Evolutionary conservation across 2,888 invertebrate genomes (phyloP), one percentile per base, ranked within the genome.

Genomic region (Ophraella communa): DNA sequence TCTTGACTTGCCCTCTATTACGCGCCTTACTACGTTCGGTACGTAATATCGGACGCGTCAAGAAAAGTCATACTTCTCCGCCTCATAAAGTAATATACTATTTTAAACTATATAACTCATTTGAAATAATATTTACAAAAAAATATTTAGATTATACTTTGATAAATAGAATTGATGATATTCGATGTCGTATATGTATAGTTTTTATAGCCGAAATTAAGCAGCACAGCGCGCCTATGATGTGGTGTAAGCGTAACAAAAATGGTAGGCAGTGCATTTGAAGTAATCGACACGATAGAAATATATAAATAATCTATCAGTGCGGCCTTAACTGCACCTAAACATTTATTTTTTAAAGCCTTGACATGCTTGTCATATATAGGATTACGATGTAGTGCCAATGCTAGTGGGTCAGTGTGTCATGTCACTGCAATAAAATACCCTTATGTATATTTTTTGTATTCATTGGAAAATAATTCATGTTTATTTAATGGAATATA

Each of bases 391-490:
- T 69, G 71, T 74, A 70, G 74, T 77, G 74, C 74, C 76, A 76
- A 73, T 77, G 76, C 73, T 75, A 78, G 74, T 80, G 76, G 79
- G 78, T 76, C 71, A 77, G 73, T 78, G 71, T 76, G 77, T 76
- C 78, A 74, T 68, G 72, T n/a, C 14, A 30, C 11, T 23, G 49
- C 45, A 59, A 51, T 35, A 51, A 59, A 39, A 18, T 51, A 39
- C 58, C 21, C 42, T 39, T 51, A 24, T 47, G n/a, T 47, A 23
- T 47, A 21, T 11, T 23, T 47, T 21, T 47, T 23, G 39, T 39
- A 7, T 1, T 39, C 8, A 14, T 39, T 39, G 5, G 7, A 30
- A 39, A 7, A 11, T 14, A n/a, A 11, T 11, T 35, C 35, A 11
- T 35, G 14, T 14, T 35, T 35, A 33, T 33, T 3, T 33, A 33